Evolutionary conservation across 1,140 invertebrate species (phyloP), one percentile per base, ranked within the genome.

Genomic region (Protaetia brevitarsis): DNA sequence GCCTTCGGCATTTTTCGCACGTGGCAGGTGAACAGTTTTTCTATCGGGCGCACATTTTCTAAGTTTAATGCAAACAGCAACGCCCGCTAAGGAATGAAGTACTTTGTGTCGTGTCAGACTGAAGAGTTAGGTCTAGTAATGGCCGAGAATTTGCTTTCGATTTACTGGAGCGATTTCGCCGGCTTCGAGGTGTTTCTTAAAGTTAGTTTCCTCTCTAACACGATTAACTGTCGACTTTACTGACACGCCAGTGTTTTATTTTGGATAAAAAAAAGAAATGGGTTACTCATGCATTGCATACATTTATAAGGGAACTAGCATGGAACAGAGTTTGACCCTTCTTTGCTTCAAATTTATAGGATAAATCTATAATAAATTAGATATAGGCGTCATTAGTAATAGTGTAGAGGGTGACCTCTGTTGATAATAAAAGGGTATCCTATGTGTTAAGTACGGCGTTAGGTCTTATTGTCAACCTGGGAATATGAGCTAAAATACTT

Each of bases 381-480:
- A 23, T 51, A 51, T 23, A 23, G 19, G 19, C 41, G 13, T 19
- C 26, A 6, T 23, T 23, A 23, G 19, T 16, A 1, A 23, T 23
- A 16, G 41, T 2, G 26, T 51, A 51, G 26, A 51, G 41, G 41
- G 41, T 51, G 41, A 51, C 41, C 41, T 51, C 41, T 51, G 41
- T 51, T 23, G 11, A 23, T 51, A n/a, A 26, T 51, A 51, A 51
- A 19, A 23, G 13, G 1, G 41, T 2, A 13, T 45, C 19, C 41
- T 23, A 23, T 51, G 21, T 16, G 21, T 10, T 51, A 51, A 23
- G 21, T 23, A 5, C 19, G 41, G 21, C 41, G 41, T 51, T 51
- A 51, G 41, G 41, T 23, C 41, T 51, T 51, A 51, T 26, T 51
- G 41, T 51, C 41, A 51, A 16, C 41, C 26, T 51, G 41, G 41